These are phyloP conservation scores for Varanus salvator DNA, from an alignment of 2,113 vertebrate genomes.

Conservation along the genomic window DNA sequence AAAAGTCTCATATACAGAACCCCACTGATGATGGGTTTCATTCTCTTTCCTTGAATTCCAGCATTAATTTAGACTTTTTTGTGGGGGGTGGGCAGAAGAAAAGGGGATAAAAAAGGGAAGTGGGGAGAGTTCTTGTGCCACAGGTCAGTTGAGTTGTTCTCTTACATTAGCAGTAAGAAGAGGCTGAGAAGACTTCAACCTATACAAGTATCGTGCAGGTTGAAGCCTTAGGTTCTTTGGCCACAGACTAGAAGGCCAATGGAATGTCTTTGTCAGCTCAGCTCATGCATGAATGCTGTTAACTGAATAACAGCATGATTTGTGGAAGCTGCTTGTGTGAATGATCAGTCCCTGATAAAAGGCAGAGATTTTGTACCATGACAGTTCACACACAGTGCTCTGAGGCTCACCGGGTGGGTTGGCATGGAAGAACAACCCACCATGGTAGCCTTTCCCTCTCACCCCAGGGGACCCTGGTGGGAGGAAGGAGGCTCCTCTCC, in stretches of 20 bases:
- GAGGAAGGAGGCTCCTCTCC: too few relatives aligned
- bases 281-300: not conserved
- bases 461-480: too few relatives aligned
- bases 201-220: not conserved
- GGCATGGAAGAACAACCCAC: too few relatives aligned
- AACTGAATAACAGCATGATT: not conserved
- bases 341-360: not conserved
- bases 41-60: not conserved
- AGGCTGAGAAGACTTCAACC: not conserved
- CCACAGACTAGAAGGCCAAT: not conserved
- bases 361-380: not conserved
- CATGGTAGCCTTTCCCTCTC: too few relatives aligned
- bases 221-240: not conserved
- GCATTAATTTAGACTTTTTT: not conserved
- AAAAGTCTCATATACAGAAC: too few relatives aligned
- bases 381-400: not conserved
- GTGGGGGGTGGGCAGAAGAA: too few relatives aligned
- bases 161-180: not conserved
- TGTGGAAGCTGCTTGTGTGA: not conserved
- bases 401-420: not conserved
- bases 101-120: too few relatives aligned
- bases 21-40: not conserved
- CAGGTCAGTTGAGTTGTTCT: not conserved
- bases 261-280: too few relatives aligned
- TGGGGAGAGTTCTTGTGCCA: not conserved